phyloP scores from a whole-genome alignment of 2,888 invertebrate species.

The Rhimphoctona megacephalus region DNA sequence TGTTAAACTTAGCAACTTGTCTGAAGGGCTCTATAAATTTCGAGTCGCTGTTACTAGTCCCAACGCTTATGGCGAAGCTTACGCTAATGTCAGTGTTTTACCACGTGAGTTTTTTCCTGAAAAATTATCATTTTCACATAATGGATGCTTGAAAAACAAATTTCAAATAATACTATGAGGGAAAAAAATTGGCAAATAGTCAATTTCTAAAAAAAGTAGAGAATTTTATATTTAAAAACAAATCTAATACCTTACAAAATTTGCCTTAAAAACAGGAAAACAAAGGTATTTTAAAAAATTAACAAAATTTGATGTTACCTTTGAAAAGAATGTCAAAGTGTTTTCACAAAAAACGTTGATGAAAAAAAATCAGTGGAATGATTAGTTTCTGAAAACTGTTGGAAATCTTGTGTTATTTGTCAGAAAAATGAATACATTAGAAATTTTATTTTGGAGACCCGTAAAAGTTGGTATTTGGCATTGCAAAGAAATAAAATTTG shows the following conservation, averaged over 20 bases:
- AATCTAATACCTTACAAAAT: not conserved
- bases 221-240: not conserved
- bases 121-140: not conserved
- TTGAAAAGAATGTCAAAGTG: no score
- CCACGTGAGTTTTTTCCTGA: conserved; percentile 86
- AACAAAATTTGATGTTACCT: no score
- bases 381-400: not conserved
- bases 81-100: conserved; percentile 95
- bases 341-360: no score
- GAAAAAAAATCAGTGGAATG: not conserved
- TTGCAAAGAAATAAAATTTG: not conserved
- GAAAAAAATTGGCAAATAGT: not conserved
- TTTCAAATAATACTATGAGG: no score
- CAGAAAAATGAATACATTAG: not conserved
- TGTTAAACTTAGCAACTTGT: conserved; percentile 93
- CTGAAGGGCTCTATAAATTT: conserved; percentile 95
- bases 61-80: conserved; percentile 91
- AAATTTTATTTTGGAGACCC: no score
- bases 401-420: not conserved
- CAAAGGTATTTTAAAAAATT: no score
- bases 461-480: no score
- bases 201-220: no score
- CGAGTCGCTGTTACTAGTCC: conserved; percentile 94
- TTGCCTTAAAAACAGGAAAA: not conserved
- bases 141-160: not conserved